A percentile compares a stretch with the other conserved stretches of the same genome.
Evolutionary conservation across 2,888 invertebrate genomes (phyloP).

Genomic region (Lacanobia wlatinum): DNA sequence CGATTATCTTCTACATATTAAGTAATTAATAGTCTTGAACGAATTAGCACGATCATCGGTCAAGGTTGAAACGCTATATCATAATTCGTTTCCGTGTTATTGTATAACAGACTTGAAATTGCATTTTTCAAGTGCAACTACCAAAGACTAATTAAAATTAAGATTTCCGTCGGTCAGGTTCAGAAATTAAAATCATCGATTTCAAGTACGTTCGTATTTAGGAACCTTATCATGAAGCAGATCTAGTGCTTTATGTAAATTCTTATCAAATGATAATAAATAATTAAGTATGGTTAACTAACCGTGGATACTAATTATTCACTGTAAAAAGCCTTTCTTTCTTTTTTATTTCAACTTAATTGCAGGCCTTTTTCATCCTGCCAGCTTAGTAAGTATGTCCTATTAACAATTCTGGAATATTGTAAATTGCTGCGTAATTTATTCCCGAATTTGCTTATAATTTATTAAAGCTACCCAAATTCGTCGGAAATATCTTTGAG

Average conservation of each 20-base stretch:
- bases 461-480: conserved; percentile 41
- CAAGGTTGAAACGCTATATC: conserved; percentile 12
- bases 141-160: no score
- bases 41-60: neutral
- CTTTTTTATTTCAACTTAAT: conserved; percentile 8
- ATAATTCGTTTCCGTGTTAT: conserved; percentile 4
- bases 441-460: conserved; percentile 46
- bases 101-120: neutral
- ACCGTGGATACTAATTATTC: conserved; percentile 7
- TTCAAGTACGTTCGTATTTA: no score
- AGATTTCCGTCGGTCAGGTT: no score
- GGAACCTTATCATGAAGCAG: neutral
- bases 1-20: neutral
- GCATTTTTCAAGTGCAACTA: neutral
- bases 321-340: neutral
- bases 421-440: conserved; percentile 52
- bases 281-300: conserved; percentile 18
- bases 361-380: conserved; percentile 21
- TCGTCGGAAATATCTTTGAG: conserved; percentile 32
- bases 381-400: conserved; percentile 32
- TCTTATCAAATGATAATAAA: neutral
- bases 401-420: conserved; percentile 53
- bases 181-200: no score
- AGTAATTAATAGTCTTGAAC: neutral
- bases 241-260: neutral